Evolutionary conservation across 2,797 vertebrate genomes (phyloP), one percentile per base, ranked within the genome.

Genomic region (Pempheris klunzingeri): DNA sequence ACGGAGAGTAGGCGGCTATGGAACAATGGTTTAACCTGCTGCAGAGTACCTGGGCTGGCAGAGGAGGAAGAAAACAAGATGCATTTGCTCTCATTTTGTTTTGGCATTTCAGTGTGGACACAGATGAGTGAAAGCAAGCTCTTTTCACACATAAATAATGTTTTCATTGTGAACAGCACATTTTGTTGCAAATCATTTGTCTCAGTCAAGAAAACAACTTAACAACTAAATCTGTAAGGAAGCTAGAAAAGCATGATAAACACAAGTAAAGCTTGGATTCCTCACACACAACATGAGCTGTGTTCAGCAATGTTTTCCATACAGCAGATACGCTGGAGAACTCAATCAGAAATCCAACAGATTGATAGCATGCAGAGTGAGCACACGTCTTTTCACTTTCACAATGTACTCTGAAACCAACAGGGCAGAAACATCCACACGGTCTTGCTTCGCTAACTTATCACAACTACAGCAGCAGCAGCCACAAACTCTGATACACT

Each of bases 341-440:
- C 39, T 67, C 68, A 75, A 78, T 86, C 67, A 69, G 11, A 59
- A 75, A 55, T n/a, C 52, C 64, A 66, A 13, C 61, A 74, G 57
- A 77, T 4, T 70, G 66, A 61, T 32, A 32, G 57, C 52, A 77
- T 71, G 66, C 79, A 78, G 70, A 71, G 32, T 50, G 61, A 77
- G 34, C 53, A 54, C 39, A 74, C 75, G 54, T 75, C 57, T 74
- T 71, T 71, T 77, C 65, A 78, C 38, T 58, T 73, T 74, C 36
- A 82, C 54, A 69, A 53, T 77, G 43, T 69, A 17, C 24, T 70
- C 46, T 68, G 64, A 74, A 76, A 68, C 54, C 74, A 84, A 41
- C 49, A 60, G 67, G 38, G 74, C 71, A 81, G 78, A 85, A 87
- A 84, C 55, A 52, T 60, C 62, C 41, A 53, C 24, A 49, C 70